Percentiles rank a stretch among this genome's conserved stretches.
These are phyloP conservation scores for Hemibagrus wyckioides DNA, from an alignment of 2,113 vertebrate species.

Conservation along the genomic window DNA sequence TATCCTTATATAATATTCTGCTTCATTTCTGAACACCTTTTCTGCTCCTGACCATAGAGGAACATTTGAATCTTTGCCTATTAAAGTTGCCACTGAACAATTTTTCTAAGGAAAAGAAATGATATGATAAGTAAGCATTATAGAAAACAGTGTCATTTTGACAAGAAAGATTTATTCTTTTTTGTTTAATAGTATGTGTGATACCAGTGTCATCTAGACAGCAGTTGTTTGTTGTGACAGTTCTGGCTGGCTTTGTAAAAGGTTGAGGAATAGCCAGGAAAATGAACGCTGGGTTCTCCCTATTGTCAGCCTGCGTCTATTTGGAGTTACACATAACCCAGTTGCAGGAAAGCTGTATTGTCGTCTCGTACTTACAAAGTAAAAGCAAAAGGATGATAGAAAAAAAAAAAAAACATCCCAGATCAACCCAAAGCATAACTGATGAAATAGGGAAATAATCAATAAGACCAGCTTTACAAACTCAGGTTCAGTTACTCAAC, in stretches of 20 bases:
- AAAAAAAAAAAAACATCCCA: not conserved
- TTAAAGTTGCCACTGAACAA: not conserved
- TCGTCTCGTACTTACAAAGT: conserved; percentile 25
- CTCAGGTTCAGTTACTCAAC: not conserved
- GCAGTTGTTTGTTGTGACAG: conserved; percentile 31
- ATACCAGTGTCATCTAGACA: conserved; percentile 2
- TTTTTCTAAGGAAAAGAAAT: not conserved
- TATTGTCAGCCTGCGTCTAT: conserved; percentile 45
- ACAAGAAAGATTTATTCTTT: not conserved
- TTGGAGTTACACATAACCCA: conserved; percentile 55
- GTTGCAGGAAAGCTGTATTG: conserved; percentile 44
- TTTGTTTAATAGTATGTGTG: not conserved
- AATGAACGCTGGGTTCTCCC: conserved; percentile 39
- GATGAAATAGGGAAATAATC: not conserved
- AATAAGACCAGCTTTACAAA: not conserved
- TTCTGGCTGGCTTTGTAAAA: conserved; percentile 15
- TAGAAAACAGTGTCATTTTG: not conserved
- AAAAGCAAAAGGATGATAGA: not conserved
- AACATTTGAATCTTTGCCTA: not conserved
- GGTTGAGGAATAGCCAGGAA: conserved; percentile 22
- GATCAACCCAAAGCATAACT: not conserved
- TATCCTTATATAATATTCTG: conserved; percentile 11
- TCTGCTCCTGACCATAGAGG: not conserved
- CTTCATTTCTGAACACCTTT: not conserved
- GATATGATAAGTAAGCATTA: not conserved